phyloP scores from a whole-genome alignment of 30 jellyfish, hydroid and myxozoan genomes.

The Morbakka virulenta region DNA sequence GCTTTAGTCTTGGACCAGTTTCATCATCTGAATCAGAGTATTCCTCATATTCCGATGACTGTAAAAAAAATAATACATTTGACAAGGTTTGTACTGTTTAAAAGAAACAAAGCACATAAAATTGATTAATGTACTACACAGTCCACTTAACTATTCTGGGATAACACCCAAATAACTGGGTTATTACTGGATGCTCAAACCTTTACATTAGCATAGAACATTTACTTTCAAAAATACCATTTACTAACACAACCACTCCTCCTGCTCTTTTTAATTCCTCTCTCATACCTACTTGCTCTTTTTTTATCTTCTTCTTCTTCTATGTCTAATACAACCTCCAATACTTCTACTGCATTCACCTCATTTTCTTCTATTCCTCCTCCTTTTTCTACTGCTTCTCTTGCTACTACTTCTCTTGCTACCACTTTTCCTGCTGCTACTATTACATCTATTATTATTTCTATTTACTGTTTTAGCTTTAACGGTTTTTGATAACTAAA shows the following conservation, averaged over 20 bases:
- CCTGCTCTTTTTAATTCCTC: too few relatives aligned
- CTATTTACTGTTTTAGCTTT: not conserved
- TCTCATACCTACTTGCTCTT: not conserved
- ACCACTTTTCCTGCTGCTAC: too few relatives aligned
- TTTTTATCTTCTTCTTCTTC: not conserved
- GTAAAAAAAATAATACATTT: not conserved
- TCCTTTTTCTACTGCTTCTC: not conserved
- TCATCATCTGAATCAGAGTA: slow-evolving; percentile 97
- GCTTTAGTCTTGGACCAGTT: slow-evolving; percentile 82
- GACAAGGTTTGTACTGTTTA: not conserved
- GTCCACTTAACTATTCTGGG: too few relatives aligned
- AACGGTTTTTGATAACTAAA: too few relatives aligned
- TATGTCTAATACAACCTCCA: not conserved
- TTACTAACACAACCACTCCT: too few relatives aligned
- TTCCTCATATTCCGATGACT: slow-evolving; percentile 97
- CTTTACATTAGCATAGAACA: too few relatives aligned
- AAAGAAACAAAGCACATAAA: too few relatives aligned
- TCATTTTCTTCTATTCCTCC: not conserved
- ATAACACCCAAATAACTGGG: too few relatives aligned
- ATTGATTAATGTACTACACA: too few relatives aligned
- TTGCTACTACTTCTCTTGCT: not conserved
- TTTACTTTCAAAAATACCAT: too few relatives aligned
- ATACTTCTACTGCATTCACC: not conserved
- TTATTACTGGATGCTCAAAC: too few relatives aligned
- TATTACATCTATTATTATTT: too few relatives aligned